Evolutionary conservation across 2,797 vertebrate genomes (phyloP).

Genomic region (Triplophysa yarkandensis): DNA sequence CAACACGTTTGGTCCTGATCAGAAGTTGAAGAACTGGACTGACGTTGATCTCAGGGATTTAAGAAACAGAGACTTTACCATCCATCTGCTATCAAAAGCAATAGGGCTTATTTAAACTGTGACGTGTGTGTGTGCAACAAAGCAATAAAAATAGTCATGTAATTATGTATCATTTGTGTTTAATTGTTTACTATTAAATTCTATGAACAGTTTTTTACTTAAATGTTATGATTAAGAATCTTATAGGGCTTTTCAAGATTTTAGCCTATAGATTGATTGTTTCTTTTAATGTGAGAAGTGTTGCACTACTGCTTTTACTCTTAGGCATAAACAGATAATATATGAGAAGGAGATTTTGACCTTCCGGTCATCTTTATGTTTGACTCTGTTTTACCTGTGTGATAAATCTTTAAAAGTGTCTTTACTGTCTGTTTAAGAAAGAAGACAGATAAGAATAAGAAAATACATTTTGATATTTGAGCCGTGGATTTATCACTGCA

Average conservation of each 20-base stretch:
- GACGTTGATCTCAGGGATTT: slow-evolving; percentile 43
- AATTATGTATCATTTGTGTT: neutral
- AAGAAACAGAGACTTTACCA: neutral
- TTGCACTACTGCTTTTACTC: slow-evolving; percentile 8
- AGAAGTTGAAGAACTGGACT: neutral
- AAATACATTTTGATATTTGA: no score
- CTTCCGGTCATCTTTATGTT: no score
- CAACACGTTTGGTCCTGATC: neutral
- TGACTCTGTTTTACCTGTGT: no score
- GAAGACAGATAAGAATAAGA: no score
- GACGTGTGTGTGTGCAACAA: neutral
- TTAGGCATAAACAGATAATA: neutral
- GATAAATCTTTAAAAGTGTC: no score
- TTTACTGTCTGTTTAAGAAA: no score
- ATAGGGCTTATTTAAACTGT: neutral
- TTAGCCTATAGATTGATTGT: neutral
- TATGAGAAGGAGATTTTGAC: neutral
- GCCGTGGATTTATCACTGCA: no score
- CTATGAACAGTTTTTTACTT: no score
- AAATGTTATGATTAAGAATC: neutral
- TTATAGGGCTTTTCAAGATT: neutral
- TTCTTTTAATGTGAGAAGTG: slow-evolving; percentile 5
- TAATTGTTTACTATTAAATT: neutral
- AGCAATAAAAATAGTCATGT: neutral
- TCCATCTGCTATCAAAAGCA: slow-evolving; percentile 2